These are phyloP conservation scores for Eupristina koningsbergeri DNA, from an alignment of 1,140 invertebrate genomes.

Conservation along the genomic window DNA sequence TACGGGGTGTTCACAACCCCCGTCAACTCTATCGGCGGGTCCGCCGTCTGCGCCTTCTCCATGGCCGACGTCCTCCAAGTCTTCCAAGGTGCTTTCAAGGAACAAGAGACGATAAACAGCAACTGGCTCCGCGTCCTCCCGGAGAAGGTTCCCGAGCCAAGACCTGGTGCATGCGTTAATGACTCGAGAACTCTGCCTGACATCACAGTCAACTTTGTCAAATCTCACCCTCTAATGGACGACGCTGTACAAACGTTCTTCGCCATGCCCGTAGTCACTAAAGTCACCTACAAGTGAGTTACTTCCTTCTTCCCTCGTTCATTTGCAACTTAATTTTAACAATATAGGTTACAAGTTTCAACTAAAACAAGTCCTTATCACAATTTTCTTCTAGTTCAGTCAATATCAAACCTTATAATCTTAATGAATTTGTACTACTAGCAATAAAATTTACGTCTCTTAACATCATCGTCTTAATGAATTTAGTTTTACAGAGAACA, in stretches of 20 bases:
- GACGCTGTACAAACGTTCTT: slow-evolving; percentile 85
- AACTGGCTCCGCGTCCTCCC: slow-evolving; percentile 91
- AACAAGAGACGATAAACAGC: slow-evolving; percentile 90
- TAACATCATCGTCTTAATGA: no score
- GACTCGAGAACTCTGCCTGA: slow-evolving; percentile 91
- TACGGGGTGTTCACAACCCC: slow-evolving; percentile 98
- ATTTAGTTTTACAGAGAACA: no score
- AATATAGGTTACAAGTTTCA: no score
- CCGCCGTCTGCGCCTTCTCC: slow-evolving; percentile 95
- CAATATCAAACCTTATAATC: no score
- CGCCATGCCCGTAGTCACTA: slow-evolving; percentile 81
- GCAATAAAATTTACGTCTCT: no score
- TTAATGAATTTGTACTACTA: no score
- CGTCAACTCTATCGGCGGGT: slow-evolving; percentile 94
- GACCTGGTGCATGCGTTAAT: slow-evolving; percentile 91
- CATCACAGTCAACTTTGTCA: slow-evolving; percentile 93
- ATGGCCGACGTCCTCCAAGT: slow-evolving; percentile 90
- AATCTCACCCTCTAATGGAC: slow-evolving; percentile 97
- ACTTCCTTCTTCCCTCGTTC: not conserved
- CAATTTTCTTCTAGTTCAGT: no score
- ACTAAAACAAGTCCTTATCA: no score
- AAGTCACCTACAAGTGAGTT: slow-evolving; percentile 81
- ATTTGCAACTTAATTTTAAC: no score
- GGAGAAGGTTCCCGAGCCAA: slow-evolving; percentile 84
- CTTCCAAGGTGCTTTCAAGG: slow-evolving; percentile 94